Conservation (phyloP, 1,140 invertebrate species). For the Zaprionus inermis region DNA sequence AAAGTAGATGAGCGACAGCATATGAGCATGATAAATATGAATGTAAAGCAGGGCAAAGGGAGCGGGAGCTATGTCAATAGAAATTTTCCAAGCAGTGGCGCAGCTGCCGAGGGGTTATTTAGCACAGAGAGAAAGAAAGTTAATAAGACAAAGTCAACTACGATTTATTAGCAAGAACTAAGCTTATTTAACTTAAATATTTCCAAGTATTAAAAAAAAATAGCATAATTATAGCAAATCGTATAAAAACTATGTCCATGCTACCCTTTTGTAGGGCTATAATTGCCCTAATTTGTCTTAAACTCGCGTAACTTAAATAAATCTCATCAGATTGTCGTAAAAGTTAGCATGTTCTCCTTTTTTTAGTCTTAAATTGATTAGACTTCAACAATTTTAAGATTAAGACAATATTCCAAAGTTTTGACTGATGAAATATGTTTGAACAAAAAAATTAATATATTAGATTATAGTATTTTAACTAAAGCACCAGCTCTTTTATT, state of each 20-base stretch:
- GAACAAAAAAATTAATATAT: too few relatives aligned
- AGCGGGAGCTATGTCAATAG: slow-evolving; percentile 17
- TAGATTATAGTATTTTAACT: too few relatives aligned
- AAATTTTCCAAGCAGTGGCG: slow-evolving; percentile 20
- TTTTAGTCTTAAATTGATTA: too few relatives aligned
- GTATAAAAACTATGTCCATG: not conserved
- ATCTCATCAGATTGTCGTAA: not conserved
- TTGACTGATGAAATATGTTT: too few relatives aligned
- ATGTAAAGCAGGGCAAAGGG: slow-evolving; percentile 43
- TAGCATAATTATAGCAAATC: not conserved
- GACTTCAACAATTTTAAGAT: too few relatives aligned
- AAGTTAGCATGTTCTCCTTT: too few relatives aligned
- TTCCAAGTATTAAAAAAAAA: not conserved
- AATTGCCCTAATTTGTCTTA: too few relatives aligned
- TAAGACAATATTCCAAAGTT: too few relatives aligned
- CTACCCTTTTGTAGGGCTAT: too few relatives aligned
- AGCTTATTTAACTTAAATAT: not conserved
- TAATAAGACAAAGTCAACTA: not conserved
- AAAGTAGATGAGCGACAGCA: slow-evolving; percentile 48
- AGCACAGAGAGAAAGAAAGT: not conserved
- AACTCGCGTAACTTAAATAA: not conserved
- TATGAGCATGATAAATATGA: slow-evolving; percentile 77
- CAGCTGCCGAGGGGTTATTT: slow-evolving; percentile 10
- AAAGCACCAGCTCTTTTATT: too few relatives aligned
- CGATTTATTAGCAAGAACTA: not conserved